Base-by-base conservation (phyloP, 2,797 vertebrate species). In the Bucorvus abyssinicus region DNA sequence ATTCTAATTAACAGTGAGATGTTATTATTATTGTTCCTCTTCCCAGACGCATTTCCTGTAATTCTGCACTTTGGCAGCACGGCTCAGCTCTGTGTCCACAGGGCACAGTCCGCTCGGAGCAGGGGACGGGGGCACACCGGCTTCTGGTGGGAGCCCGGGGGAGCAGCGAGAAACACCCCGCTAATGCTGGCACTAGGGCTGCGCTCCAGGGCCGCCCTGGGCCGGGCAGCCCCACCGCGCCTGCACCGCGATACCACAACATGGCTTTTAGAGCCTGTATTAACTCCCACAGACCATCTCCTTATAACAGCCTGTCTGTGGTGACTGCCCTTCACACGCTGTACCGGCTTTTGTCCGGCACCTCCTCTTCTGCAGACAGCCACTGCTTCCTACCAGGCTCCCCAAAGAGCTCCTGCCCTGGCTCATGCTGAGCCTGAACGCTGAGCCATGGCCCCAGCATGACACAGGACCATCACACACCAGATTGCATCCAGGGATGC, bases 401-500 rank as follows among this genome's bases (percentile, higher is more conserved):
- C 21, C 11, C 29, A 2, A 53, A n/a, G 52, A 6, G 50, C 15
- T n/a, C 61, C 36, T 8, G 21, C 36, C 23, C 5, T 0, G 42
- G 38, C 32, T 52, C 12, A 11, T 1, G 44, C 42, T 59, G 52
- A 30, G 78, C 68, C 27, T 1, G 0, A 24, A 16, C 0, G 0
- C n/a, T 7, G 8, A 21, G 44, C 2, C 26, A 2, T 5, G 0
- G 30, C 20, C 56, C 21, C 78, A 5, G 45, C 27, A 22, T 0
- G 0, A 53, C 12, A 4, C 19, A n/a, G n/a, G 12, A 49, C 11
- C 18, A 21, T 24, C 10, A 0, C 2, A 1, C 2, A 26, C 47
- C 5, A 0, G 7, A 30, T 1, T 5, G 42, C 26, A 38, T 14
- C 23, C 86, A 30, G 38, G 0, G 2, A n/a, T 15, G 21, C 10